Evolutionary conservation across 2,113 vertebrate genomes (phyloP), one percentile per base, ranked within the genome.

Genomic region (Rhynchopsitta pachyrhyncha): DNA sequence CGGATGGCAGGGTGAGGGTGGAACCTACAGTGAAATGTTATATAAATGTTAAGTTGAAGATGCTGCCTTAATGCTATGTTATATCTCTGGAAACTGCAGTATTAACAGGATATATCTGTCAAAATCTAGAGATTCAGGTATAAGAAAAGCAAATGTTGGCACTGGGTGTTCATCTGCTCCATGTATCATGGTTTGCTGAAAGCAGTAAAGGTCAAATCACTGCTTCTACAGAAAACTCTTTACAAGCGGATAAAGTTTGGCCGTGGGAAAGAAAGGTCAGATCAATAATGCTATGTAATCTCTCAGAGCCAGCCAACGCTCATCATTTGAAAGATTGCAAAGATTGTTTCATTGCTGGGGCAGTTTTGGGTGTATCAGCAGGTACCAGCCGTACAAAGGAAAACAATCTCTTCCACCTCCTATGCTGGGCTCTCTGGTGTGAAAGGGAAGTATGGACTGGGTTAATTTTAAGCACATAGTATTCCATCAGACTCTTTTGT

Each of bases 181-280:
- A 24, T 50, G 18, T 52, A 49, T 33, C 92, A 28, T 42, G 77
- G 63, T 4, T 4, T 62, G 94, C 50, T 78, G 88, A 23, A 16
- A 83, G 77, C 67, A 1, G 49, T 2, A 97, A 96, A 94, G 82
- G 93, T 93, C 95, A 91, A 13, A 85, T 41, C 86, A 27, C 27
- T n/a, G n/a, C 86, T 92, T 59, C 82, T 67, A 6, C 71, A 11
- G 82, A 71, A 94, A 55, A 62, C 59, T 83, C 81, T 82, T 94
- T 64, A 66, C 91, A 91, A 92, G 63, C 49, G 70, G 57, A 66
- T 52, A 88, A 95, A 85, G 66, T 92, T 75, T 83, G 96, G 66
- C 79, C 29, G 24, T 2, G 49, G 71, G 68, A 88, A 92, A 67
- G 41, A 64, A 95, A 97, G 94, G 95, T 85, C 85, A 92, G 59